Evolutionary conservation across 2,888 invertebrate genomes (phyloP), one percentile per base, ranked within the genome.

Genomic region (Melanostoma scalare): DNA sequence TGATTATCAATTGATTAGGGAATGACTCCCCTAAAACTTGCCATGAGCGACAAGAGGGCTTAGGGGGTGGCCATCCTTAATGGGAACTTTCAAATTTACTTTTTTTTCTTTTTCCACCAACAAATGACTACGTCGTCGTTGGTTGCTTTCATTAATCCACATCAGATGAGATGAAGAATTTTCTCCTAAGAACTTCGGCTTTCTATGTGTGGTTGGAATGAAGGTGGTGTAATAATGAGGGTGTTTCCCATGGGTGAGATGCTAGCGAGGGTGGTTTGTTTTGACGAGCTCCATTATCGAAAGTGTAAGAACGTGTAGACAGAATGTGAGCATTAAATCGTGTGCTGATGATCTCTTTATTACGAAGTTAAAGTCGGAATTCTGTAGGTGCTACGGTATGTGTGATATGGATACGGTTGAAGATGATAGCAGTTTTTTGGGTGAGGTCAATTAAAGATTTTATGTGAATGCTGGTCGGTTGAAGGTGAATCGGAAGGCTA

Each of bases 301-400:
- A 68, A 79, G 61, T 67, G 56, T 30, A 67, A 56, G 61, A 61
- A 69, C 69, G 74, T 68, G 73, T 68, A 68, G 74, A 36, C 61
- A 68, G 36, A 48, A 36, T 52, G 52, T 20, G 40, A 65, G 48
- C 74, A 68, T 77, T 67, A 73, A 63, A 68, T 73, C 67, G 61
- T 73, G 61, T 73, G 61, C 20, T 73, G 72, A 67, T 71, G 72
- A 81, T 81, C 71, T 81, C 53, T 72, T 68, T 72, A 76, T 76
- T 42, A 48, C 33, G 55, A 56, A 40, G 38, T 75, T 80, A 50
- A 46, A 53, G 68, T 46, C 42, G 55, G 31, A 40, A 44, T 61
- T 20, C 4, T 46, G 35, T 8, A 20, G 20, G 42, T 61, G 46
- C 46, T 61, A 20, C 68, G 68, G 52, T 80, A 33, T 71, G 38